Evolutionary conservation across 2,888 invertebrate species (phyloP).

Genomic region (Atrina japonica): DNA sequence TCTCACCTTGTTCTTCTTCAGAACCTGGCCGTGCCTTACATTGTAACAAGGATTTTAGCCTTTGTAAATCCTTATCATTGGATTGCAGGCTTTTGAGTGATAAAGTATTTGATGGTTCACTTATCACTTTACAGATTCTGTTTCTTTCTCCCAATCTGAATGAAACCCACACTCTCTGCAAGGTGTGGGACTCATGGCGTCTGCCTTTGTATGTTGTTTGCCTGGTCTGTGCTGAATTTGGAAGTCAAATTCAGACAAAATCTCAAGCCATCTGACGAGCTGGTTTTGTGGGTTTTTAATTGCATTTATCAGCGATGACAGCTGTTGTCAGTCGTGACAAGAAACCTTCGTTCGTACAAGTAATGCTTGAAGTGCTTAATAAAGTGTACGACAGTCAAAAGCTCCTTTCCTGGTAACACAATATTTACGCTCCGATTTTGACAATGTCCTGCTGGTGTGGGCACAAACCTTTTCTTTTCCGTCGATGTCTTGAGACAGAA

Average conservation of each 20-base stretch:
- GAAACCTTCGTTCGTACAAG: constrained; percentile 5
- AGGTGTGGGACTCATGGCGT: constrained; percentile 19
- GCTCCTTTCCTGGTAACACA: constrained; percentile 19
- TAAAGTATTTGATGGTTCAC: no score
- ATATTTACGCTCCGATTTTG: constrained; percentile 13
- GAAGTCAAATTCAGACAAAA: constrained; percentile 4
- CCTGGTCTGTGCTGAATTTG: constrained; percentile 21
- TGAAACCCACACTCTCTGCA: constrained; percentile 3
- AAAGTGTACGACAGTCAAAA: constrained; percentile 6
- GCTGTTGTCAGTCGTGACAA: constrained; percentile 16
- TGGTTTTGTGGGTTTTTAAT: constrained; percentile 1
- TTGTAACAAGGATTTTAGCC: not conserved
- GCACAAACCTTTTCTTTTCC: constrained; percentile 5
- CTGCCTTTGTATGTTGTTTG: constrained; percentile 16
- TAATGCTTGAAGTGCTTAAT: constrained; percentile 6
- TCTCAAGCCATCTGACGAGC: constrained; percentile 10
- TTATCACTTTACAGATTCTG: not conserved
- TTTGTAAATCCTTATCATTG: not conserved
- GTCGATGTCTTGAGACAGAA: constrained; percentile 20
- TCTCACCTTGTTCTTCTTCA: not conserved
- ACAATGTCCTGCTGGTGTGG: constrained; percentile 9
- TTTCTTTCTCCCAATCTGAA: constrained; percentile 4
- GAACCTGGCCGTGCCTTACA: not conserved
- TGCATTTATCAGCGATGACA: constrained; percentile 17
- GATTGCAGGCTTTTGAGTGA: no score